Conservation (phyloP, 2,888 invertebrate genomes). For the Coenonympha glycerion region DNA sequence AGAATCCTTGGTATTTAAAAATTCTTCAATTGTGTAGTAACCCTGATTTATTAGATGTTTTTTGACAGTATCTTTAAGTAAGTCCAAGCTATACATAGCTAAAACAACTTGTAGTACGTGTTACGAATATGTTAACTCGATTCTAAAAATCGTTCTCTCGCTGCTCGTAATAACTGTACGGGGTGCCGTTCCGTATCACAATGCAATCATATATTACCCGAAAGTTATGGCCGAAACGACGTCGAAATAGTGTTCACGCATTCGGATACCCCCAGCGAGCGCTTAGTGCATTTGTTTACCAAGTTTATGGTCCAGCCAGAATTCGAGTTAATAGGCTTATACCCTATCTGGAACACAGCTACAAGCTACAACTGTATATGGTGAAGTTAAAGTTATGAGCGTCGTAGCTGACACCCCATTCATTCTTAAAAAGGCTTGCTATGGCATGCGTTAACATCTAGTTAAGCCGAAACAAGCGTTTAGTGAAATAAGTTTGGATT, state of each 20-base stretch:
- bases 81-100: too few species aligned
- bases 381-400: constrained; percentile 24
- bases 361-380: constrained; percentile 28
- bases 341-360: constrained; percentile 27
- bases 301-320: constrained; percentile 30
- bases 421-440: constrained; percentile 18
- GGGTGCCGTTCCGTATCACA: constrained; percentile 17
- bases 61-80: too few species aligned
- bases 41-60: too few species aligned
- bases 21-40: too few species aligned
- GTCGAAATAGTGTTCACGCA: constrained; percentile 27
- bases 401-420: constrained; percentile 21
- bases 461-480: background rate
- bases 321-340: constrained; percentile 32
- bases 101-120: too few species aligned
- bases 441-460: constrained; percentile 9
- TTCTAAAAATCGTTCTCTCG: constrained; percentile 2
- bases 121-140: constrained; percentile 8
- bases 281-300: constrained; percentile 26
- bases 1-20: too few species aligned
- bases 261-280: constrained; percentile 24
- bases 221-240: constrained; percentile 22
- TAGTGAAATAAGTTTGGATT: constrained; percentile 2
- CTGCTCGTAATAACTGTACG: constrained; percentile 11
- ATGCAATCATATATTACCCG: constrained; percentile 23